phyloP scores from a whole-genome alignment of 2,888 invertebrate genomes.

The Leucoma salicis region DNA sequence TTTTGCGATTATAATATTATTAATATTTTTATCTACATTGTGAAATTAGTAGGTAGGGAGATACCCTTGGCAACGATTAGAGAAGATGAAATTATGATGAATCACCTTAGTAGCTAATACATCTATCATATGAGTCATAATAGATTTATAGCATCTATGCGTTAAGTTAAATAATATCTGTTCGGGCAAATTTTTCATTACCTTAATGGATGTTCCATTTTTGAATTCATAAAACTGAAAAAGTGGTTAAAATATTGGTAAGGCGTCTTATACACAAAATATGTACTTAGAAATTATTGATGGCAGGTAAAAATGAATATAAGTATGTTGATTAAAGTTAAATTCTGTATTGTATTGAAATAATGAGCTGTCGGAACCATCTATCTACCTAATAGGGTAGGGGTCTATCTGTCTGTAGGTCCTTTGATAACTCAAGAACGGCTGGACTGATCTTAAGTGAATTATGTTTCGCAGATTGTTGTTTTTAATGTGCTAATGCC shows the following conservation, averaged over 20 bases:
- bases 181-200: background rate
- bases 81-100: background rate
- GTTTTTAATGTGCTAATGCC: too few relatives aligned
- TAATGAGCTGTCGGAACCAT: too few relatives aligned
- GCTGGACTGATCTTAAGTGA: too few relatives aligned
- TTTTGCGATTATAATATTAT: too few relatives aligned
- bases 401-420: too few relatives aligned
- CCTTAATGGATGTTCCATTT: background rate
- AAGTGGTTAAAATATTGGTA: background rate
- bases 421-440: too few relatives aligned
- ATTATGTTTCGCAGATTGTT: too few relatives aligned
- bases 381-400: too few relatives aligned
- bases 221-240: background rate
- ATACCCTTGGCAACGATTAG: background rate
- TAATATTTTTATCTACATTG: too few relatives aligned
- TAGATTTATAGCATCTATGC: background rate
- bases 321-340: too few relatives aligned
- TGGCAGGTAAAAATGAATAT: background rate
- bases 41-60: too few relatives aligned
- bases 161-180: background rate
- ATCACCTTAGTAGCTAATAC: background rate
- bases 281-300: too few relatives aligned
- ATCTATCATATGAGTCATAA: background rate
- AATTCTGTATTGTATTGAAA: background rate
- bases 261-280: background rate